A percentile compares a stretch with the other conserved stretches of the same genome.
Conservation (phyloP, 1,140 invertebrate species). For the Sycophaga agraensis region DNA sequence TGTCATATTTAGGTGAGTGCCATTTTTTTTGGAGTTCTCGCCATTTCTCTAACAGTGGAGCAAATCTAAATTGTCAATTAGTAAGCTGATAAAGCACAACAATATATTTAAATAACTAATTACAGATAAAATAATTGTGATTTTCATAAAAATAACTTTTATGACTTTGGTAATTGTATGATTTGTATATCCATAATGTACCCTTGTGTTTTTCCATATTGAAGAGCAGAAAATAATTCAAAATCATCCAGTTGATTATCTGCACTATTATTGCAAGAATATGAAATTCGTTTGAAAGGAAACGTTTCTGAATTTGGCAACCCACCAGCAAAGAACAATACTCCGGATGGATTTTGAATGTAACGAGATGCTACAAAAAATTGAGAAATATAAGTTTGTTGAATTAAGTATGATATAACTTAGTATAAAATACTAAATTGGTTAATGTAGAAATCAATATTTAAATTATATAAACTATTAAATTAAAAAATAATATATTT, state of each 20-base stretch:
- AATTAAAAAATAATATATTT: too few relatives aligned
- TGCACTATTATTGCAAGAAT: slow-evolving; percentile 63
- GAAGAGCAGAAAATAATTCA: slow-evolving; percentile 63
- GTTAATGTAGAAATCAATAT: too few relatives aligned
- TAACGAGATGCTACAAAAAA: slow-evolving; percentile 55
- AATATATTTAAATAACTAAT: not conserved
- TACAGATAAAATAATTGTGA: not conserved
- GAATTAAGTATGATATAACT: too few relatives aligned
- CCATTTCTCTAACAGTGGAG: slow-evolving; percentile 63
- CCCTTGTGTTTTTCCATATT: slow-evolving; percentile 74
- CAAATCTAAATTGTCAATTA: slow-evolving; percentile 49
- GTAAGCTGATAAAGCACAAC: too few relatives aligned
- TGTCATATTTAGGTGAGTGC: slow-evolving; percentile 62
- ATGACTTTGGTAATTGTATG: not conserved
- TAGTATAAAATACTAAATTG: too few relatives aligned
- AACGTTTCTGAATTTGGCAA: slow-evolving; percentile 74
- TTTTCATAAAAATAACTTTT: too few relatives aligned
- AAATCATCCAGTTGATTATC: slow-evolving; percentile 56
- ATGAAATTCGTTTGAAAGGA: slow-evolving; percentile 66
- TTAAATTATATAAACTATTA: too few relatives aligned
- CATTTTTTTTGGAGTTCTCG: slow-evolving; percentile 63
- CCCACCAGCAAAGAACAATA: slow-evolving; percentile 73
- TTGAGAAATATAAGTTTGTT: not conserved
- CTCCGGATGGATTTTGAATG: slow-evolving; percentile 60
- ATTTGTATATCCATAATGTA: slow-evolving; percentile 41